Percentiles rank a stretch among this genome's conserved stretches.
phyloP scores from a whole-genome alignment of 35 echinoderm and acorn worm species.

The Patiria miniata region DNA sequence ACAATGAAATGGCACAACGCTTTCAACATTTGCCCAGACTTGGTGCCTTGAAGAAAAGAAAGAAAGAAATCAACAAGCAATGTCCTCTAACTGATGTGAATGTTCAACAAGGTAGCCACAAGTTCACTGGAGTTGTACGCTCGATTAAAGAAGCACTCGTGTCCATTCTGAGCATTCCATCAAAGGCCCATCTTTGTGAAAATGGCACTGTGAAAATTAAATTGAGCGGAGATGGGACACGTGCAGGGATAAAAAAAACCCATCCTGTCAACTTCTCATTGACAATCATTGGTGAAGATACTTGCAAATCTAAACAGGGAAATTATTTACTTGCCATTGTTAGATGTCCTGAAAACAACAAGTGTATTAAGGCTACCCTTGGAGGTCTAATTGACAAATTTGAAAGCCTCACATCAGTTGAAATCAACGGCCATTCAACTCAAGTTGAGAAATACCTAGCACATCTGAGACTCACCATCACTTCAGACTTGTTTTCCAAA shows the following conservation, averaged over 20 bases:
- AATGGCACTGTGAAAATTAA: not conserved
- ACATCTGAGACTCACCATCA: too few relatives aligned
- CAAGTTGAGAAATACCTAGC: too few relatives aligned
- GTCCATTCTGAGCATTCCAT: conserved; percentile 8
- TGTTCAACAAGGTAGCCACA: not conserved
- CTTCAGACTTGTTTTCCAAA: too few relatives aligned
- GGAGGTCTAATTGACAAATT: too few relatives aligned
- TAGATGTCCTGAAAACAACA: conserved; percentile 37
- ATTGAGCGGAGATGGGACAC: conserved; percentile 69
- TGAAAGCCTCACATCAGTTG: too few relatives aligned
- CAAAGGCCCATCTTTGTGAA: conserved; percentile 6
- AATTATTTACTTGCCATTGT: conserved; percentile 73
- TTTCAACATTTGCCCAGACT: conserved; percentile 16
- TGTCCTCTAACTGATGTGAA: not conserved
- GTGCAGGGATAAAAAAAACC: conserved; percentile 44
- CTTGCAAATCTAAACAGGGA: conserved; percentile 58
- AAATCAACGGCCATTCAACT: too few relatives aligned
- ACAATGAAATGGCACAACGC: not conserved
- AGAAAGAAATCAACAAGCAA: not conserved
- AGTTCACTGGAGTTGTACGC: not conserved
- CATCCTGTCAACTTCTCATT: conserved; percentile 47
- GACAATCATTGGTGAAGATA: conserved; percentile 54
- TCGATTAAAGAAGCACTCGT: conserved; percentile 1
- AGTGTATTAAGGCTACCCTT: too few relatives aligned
- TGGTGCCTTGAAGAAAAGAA: not conserved